Evolutionary conservation across 2,113 vertebrate genomes (phyloP), one percentile per base, ranked within the genome.

Genomic region (Tenebrosternarchus preto): DNA sequence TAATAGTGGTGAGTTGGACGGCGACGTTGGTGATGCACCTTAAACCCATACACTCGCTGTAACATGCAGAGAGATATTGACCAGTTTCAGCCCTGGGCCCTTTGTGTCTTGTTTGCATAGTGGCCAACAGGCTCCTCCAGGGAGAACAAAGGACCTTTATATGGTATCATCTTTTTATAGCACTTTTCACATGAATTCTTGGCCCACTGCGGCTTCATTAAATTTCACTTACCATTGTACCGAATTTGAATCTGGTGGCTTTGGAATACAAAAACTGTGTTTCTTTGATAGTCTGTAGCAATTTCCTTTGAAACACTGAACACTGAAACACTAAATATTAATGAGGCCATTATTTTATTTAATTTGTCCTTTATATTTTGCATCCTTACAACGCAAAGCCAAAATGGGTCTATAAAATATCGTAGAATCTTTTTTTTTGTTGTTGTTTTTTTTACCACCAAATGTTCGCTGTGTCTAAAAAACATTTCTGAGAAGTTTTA

Each of bases 71-170:
- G 22, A 0, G 5, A 24, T 68, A 36, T 43, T 46, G 17, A 50
- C 5, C 4, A 56, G 7, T 20, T 5, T 31, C 4, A 22, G 29
- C 29, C 3, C 15, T 77, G n/a, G 9, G 1, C 9, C 55, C 20
- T 17, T 66, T 66, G 22, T 36, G 53, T n/a, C 3, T 46, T 15
- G 36, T 88, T 90, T 90, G 79, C 80, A 87, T 87, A 80, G 46
- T 24, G 60, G 77, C 43, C 81, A 83, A 83, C 86, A n/a, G n/a
- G n/a, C n/a, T n/a, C n/a, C 63, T 67, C 20, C n/a, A 5, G 11
- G 56, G n/a, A 59, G 11, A 17, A 55, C 11, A 56, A 3, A 56
- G 56, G 19, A 59, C 19, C 56, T 59, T 59, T 59, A 59, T 22
- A 20, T 8, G n/a, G 56, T 59, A 22, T 59, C 4, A 59, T 8